phyloP scores from a whole-genome alignment of 2,113 vertebrate species.

The rat (Rattus norvegicus) region GRCr8 NC_086029.1:23644501-23645000 shows the following conservation, averaged over 20 bases:
- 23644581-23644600: background rate
- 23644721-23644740: background rate
- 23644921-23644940: background rate
- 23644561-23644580: background rate
- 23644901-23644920: background rate
- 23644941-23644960: background rate
- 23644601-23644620: background rate
- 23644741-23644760: background rate
- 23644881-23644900: background rate
- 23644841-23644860: slow-evolving; percentile 27
- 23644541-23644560: background rate
- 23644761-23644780: background rate
- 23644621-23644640: background rate
- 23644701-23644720: background rate
- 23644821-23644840: slow-evolving; percentile 29
- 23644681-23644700: background rate
- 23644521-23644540: background rate
- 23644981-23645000: background rate
- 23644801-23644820: slow-evolving; percentile 42
- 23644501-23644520: background rate
- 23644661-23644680: background rate
- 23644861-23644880: background rate
- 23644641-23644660: background rate
- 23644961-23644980: background rate
- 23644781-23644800: slow-evolving; percentile 2